These are phyloP conservation scores for Callimorpha dominula DNA, from an alignment of 2,888 invertebrate genomes.

Conservation along the genomic window DNA sequence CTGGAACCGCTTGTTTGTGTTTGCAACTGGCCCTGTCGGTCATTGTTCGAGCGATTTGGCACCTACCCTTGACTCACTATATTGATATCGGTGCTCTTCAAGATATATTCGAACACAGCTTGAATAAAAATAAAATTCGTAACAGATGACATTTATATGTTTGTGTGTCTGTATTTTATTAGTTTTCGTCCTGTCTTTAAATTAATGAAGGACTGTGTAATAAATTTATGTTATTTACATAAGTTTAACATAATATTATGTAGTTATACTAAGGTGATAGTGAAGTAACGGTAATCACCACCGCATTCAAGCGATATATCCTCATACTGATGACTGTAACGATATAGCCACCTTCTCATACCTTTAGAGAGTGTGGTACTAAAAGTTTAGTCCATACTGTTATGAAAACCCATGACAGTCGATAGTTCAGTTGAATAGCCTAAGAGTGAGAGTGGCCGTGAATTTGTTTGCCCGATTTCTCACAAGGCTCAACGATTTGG, in stretches of 20 bases:
- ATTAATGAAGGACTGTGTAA: constrained; percentile 15
- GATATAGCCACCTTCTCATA: not conserved
- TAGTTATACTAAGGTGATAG: not conserved
- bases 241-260: constrained; percentile 14
- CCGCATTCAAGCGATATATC: not conserved
- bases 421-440: too few species aligned
- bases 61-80: constrained; percentile 44
- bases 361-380: not conserved
- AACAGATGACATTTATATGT: constrained; percentile 25
- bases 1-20: constrained; percentile 32
- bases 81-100: constrained; percentile 41
- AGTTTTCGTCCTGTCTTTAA: constrained; percentile 24
- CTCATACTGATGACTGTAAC: not conserved
- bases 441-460: too few species aligned
- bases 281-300: not conserved
- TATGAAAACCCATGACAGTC: not conserved
- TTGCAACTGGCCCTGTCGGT: constrained; percentile 48
- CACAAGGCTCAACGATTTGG: too few species aligned
- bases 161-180: constrained; percentile 26
- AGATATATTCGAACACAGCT: constrained; percentile 37
- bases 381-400: not conserved
- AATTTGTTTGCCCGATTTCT: too few species aligned
- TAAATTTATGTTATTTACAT: constrained; percentile 23
- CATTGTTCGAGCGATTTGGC: constrained; percentile 54
- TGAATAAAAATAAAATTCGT: constrained; percentile 33